These are phyloP conservation scores for Macaria notata DNA, from an alignment of 2,888 invertebrate genomes.

Conservation along the genomic window DNA sequence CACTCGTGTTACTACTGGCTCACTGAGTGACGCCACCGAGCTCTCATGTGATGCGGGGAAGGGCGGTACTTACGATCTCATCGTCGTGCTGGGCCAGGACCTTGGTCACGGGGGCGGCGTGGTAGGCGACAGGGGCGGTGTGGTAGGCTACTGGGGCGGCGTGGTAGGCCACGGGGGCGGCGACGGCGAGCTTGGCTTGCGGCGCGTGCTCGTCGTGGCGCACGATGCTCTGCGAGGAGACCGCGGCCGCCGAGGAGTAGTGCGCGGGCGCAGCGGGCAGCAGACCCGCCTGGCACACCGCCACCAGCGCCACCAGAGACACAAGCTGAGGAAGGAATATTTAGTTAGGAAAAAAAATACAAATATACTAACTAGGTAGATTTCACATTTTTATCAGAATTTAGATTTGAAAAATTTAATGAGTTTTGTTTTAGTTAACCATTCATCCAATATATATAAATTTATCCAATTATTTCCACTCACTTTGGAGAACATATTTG, in stretches of 20 bases:
- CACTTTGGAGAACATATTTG: constrained; percentile 51
- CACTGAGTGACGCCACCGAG: neutral
- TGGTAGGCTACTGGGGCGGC: constrained; percentile 36
- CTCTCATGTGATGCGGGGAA: neutral
- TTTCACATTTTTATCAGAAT: no score
- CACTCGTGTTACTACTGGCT: no score
- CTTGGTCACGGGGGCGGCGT: constrained; percentile 38
- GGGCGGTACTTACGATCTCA: constrained; percentile 41
- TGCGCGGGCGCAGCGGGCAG: constrained; percentile 55
- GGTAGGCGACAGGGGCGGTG: constrained; percentile 37
- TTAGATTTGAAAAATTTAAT: no score
- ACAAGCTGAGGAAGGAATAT: no score
- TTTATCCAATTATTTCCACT: constrained; percentile 30
- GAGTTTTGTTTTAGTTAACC: no score
- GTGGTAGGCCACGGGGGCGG: constrained; percentile 40
- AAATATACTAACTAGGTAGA: no score
- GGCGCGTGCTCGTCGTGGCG: constrained; percentile 53
- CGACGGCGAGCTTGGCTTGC: constrained; percentile 35
- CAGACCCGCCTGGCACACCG: constrained; percentile 59
- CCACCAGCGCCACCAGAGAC: constrained; percentile 53
- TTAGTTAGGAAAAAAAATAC: no score
- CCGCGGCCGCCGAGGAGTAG: constrained; percentile 56
- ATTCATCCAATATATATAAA: neutral
- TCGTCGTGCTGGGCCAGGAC: constrained; percentile 44
- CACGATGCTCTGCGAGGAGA: constrained; percentile 64